Percentiles rank a stretch among this genome's conserved stretches.
phyloP scores from a whole-genome alignment of 2,888 invertebrate genomes.

The Venusia cambrica region DNA sequence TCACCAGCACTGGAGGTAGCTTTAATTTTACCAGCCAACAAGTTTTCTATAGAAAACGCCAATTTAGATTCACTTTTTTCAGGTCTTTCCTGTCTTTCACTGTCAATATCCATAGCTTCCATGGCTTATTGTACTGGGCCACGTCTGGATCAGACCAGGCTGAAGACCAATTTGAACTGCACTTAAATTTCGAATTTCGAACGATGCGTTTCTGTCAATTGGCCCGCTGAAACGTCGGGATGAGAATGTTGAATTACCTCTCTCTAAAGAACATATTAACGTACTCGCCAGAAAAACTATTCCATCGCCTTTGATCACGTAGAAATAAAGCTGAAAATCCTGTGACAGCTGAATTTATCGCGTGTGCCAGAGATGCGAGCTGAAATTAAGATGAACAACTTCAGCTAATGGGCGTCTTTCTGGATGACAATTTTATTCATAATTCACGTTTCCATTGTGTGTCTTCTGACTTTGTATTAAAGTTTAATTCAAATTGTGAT shows the following conservation, averaged over 20 bases:
- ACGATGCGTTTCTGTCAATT: conserved; percentile 77
- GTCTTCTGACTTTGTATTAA: conserved; percentile 19
- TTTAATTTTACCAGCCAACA: conserved; percentile 62
- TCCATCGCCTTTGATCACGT: conserved; percentile 29
- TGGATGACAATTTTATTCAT: conserved; percentile 66
- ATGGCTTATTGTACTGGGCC: conserved; percentile 1
- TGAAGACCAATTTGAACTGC: conserved; percentile 26
- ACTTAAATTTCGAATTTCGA: conserved; percentile 60
- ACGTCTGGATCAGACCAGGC: conserved; percentile 6
- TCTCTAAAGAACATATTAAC: conserved; percentile 63
- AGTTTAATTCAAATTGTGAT: conserved; percentile 32
- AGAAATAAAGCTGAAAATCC: conserved; percentile 38
- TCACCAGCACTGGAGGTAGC: conserved; percentile 36
- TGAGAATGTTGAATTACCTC: conserved; percentile 69
- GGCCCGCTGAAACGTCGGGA: conserved; percentile 62
- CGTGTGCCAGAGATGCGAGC: conserved; percentile 48
- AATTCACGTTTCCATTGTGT: conserved; percentile 14
- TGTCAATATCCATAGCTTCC: conserved; percentile 47
- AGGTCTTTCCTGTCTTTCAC: conserved; percentile 43
- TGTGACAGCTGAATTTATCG: conserved; percentile 38
- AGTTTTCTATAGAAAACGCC: conserved; percentile 68
- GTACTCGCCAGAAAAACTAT: conserved; percentile 23
- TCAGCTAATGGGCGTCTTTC: conserved; percentile 76
- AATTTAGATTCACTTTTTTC: conserved; percentile 57
- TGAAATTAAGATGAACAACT: conserved; percentile 71